Conservation (phyloP, 2,797 vertebrate species). For the Esox masquinongy region DNA sequence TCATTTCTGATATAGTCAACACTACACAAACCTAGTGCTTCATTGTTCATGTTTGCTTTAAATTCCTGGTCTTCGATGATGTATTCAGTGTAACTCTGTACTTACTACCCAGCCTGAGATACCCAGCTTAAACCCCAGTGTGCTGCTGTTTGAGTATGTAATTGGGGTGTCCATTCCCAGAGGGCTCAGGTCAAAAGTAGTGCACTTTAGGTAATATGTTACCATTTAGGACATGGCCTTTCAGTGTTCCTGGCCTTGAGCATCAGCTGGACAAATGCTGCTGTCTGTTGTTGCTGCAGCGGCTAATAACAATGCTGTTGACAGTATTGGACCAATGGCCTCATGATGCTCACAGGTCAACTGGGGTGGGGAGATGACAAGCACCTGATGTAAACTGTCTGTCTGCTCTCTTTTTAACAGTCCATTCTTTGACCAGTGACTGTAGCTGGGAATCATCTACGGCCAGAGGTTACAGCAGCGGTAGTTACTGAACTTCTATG, state of each 20-base stretch:
- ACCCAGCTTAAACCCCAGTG: conserved; percentile 7
- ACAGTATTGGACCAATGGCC: conserved; percentile 22
- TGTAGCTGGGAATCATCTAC: background rate
- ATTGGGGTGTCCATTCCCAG: conserved; percentile 25
- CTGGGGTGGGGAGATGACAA: background rate
- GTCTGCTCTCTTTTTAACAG: background rate
- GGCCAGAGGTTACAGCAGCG: background rate
- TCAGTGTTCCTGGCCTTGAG: conserved; percentile 16
- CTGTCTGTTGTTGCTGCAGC: background rate
- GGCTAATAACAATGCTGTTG: conserved; percentile 19
- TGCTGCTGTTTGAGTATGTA: conserved; percentile 23
- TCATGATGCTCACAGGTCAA: conserved; percentile 24
- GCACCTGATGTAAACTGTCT: background rate
- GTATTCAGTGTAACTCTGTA: background rate
- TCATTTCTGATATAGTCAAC: background rate
- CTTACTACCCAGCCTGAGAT: background rate
- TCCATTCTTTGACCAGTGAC: background rate
- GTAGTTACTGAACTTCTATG: background rate
- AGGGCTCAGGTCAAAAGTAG: conserved; percentile 5
- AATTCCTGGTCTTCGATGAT: background rate
- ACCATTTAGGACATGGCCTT: background rate
- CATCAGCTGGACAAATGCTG: conserved; percentile 41
- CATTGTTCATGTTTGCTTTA: background rate
- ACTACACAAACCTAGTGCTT: background rate
- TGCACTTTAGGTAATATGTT: background rate